Conservation (phyloP, 2,113 vertebrate genomes). For the Gnathonemus echidnorhynchus region DNA sequence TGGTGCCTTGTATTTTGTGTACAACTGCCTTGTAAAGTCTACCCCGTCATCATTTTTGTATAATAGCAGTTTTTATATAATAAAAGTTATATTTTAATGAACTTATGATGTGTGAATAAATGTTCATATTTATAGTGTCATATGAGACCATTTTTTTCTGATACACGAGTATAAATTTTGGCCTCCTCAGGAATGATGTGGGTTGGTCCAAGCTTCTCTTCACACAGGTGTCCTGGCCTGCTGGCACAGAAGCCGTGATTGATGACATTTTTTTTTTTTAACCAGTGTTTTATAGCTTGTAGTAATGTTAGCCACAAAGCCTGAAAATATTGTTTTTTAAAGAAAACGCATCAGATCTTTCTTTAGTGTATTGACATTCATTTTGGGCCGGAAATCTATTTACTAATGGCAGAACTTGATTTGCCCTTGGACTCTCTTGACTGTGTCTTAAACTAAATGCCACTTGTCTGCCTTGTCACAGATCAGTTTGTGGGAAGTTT, state of each 20-base stretch:
- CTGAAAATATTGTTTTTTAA: too few relatives aligned
- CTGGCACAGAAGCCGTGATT: not conserved
- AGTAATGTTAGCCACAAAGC: too few relatives aligned
- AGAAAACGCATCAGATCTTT: too few relatives aligned
- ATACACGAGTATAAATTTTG: not conserved
- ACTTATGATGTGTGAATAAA: not conserved
- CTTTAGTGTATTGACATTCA: too few relatives aligned
- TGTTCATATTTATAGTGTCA: not conserved
- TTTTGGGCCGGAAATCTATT: too few relatives aligned
- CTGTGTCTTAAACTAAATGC: too few relatives aligned
- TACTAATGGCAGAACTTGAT: too few relatives aligned
- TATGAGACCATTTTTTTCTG: not conserved
- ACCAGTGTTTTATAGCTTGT: too few relatives aligned
- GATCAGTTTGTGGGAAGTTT: too few relatives aligned
- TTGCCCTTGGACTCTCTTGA: too few relatives aligned
- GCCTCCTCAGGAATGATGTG: not conserved
- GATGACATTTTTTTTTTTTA: not conserved
- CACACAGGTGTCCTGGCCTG: not conserved
- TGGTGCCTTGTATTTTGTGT: slow-evolving; percentile 29
- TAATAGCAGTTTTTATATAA: slow-evolving; percentile 67
- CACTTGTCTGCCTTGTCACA: too few relatives aligned
- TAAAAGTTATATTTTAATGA: slow-evolving; percentile 71
- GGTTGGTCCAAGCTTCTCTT: not conserved
- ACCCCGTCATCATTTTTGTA: slow-evolving; percentile 49
- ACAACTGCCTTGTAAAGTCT: slow-evolving; percentile 54